Evolutionary conservation across 2,888 invertebrate species (phyloP), one percentile per base, ranked within the genome.

Genomic region (Spialia ferax): DNA sequence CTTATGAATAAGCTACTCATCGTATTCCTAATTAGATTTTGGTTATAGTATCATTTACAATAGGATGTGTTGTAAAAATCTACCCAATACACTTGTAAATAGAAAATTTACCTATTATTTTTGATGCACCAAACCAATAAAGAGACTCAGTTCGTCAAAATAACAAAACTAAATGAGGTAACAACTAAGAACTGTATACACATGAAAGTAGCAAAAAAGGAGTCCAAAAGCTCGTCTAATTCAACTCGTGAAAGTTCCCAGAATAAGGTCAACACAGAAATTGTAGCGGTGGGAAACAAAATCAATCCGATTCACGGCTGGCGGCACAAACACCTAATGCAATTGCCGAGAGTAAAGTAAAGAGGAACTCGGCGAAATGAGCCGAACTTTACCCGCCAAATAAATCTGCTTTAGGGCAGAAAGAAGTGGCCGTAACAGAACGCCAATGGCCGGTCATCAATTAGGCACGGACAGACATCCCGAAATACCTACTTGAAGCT

Each of bases 331-430:
- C 56, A 64, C 50, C 57, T 65, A 65, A 57, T 65, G 57, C 64
- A 59, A 61, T 59, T 52, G 57, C 50, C 38, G 38, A 57, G 64
- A 48, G 64, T 59, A 65, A 57, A 59, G 50, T 59, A 59, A 65
- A 38, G 57, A 64, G 35, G 57, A 65, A 65, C 26, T 57, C 50
- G 50, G 5, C 23, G 35, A 57, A 65, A 65, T 65, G 57, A 52
- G 64, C 50, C 57, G 26, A 65, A 65, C 64, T 65, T 56, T 64
- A 64, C 35, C 35, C 32, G 64, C n/a, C 56, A 64, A 63, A 64
- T 64, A 64, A 64, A 64, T 64, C 57, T 57, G 50, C 35, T 64
- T 50, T 57, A 13, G 45, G 64, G 45, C 20, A 2, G 32, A 64
- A 64, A 56, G 26, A 56, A 64, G 56, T 56, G 29, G 32, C 35